Base-by-base conservation (phyloP, 2,113 vertebrate species). In the Puffinus mauretanicus region DNA sequence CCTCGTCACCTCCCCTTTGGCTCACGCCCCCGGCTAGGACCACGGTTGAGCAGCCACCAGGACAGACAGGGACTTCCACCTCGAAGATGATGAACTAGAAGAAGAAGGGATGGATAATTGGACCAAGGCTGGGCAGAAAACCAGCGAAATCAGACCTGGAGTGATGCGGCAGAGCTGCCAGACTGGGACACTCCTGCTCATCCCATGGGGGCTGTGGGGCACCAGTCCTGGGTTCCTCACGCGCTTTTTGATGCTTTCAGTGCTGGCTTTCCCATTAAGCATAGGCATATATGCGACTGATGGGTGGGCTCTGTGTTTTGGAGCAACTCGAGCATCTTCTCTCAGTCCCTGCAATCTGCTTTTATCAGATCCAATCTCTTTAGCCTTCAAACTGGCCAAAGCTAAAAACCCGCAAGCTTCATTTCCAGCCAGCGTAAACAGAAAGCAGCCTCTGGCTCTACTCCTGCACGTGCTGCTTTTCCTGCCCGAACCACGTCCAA, bases 81-180 rank as follows among this genome's bases (percentile, higher is more conserved):
- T 78, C 69, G 46, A 46, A 30, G 40, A 54, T 26, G 57, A 40
- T 1, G 14, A 65, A 22, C 17, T 7, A 54, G 57, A 51, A 61
- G 36, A 36, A 30, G 64, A 42, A 61, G 17, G 24, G 57, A 38
- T 55, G n/a, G 49, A 44, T 18, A 15, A 88, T 21, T 1, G 10
- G 22, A 26, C 49, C 34, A 36, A 60, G 30, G n/a, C 29, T 76
- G 38, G 25, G 26, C 44, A 52, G 72, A 22, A 22, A 61, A 5
- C 11, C 32, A 18, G 32, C 38, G 57, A 52, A 61, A 69, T 52
- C 32, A 32, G 32, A 42, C 17, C 36, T 34, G 47, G 72, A 85
- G n/a, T 0, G 2, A 62, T 3, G 22, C 1, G 5, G 42, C 0
- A 4, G 26, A 40, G 73, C 30, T 60, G 52, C 32, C 0, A 3